Evolutionary conservation across 2,888 invertebrate genomes (phyloP), one percentile per base, ranked within the genome.

Genomic region (Schizaphis graminum): DNA sequence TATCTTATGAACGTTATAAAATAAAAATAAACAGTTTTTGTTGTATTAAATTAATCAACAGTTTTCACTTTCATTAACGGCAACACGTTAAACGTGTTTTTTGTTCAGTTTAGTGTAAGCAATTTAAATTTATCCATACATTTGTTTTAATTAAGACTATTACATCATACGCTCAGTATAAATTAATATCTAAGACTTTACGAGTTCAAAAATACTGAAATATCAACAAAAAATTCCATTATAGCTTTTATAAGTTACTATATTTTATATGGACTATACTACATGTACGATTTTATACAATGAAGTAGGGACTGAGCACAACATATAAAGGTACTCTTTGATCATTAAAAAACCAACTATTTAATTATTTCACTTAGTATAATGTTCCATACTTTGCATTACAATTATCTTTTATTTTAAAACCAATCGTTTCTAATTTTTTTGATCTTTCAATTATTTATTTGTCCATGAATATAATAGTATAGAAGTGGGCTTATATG

Each of bases 1-100:
- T 77, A 89, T 89, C 89, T 91, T n/a, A n/a, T n/a, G 44, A 85
- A 91, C 28, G 56, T 53, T 53, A 53, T 90, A 85, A 44, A 91
- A 85, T 56, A 57, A 85, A 85, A 90, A 49, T 35, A 47, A 49
- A 44, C 57, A 57, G 84, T 44, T 57, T 24, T 21, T 13, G 53
- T 57, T n/a, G 21, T 86, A 57, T 91, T 57, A 57, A 57, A 44
- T 77, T 91, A 91, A 85, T 91, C 85, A 86, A 57, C 56, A 21
- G 47, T 86, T 91, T 85, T 57, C 24, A 44, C 56, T 91, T 57
- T 57, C 84, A 53, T 91, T 90, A 56, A 84, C 21, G 44, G 44
- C 44, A 57, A 28, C 91, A 56, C 53, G 44, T 91, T 85, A 57
- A 91, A 57, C n/a, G 56, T 21, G 28, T 84, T 10, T 84, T 90